Evolutionary conservation across 1,140 invertebrate genomes (phyloP).

Genomic region (Lucilia sericata): DNA sequence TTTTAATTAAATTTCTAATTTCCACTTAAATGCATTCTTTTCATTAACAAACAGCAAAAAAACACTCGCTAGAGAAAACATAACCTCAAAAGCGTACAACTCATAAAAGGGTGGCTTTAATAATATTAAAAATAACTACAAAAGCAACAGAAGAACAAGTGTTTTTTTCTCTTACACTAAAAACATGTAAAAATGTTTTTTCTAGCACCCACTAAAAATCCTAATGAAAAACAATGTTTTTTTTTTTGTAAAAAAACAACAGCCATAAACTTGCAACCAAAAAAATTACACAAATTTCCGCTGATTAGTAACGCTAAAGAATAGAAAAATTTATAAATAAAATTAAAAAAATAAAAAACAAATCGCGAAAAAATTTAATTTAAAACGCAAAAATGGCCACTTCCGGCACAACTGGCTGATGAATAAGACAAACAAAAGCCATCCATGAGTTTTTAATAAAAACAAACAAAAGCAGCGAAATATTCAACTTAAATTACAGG

Average conservation of each 20-base stretch:
- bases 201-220: neutral
- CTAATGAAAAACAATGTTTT: neutral
- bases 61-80: neutral
- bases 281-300: conserved; percentile 24
- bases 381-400: conserved; percentile 42
- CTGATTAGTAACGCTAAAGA: conserved; percentile 5
- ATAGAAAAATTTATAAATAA: neutral
- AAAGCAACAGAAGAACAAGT: neutral
- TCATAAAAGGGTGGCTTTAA: conserved; percentile 12
- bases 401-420: conserved; percentile 19
- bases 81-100: conserved; percentile 23
- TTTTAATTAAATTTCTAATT: conserved; percentile 7
- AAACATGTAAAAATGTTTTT: conserved; percentile 4
- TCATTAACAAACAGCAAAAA: conserved; percentile 9
- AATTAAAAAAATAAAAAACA: conserved; percentile 2
- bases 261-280: conserved; percentile 21
- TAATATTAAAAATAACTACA: neutral
- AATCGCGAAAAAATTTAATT: conserved; percentile 37
- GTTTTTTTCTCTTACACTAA: neutral
- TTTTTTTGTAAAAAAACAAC: neutral
- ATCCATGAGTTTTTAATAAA: conserved; percentile 19
- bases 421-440: neutral
- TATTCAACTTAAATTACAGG: conserved; percentile 2
- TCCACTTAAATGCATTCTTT: conserved; percentile 3
- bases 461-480: neutral